Percentiles rank a stretch among this genome's conserved stretches.
Conservation (phyloP, 2,113 vertebrate genomes). For the Zingel zingel region DNA sequence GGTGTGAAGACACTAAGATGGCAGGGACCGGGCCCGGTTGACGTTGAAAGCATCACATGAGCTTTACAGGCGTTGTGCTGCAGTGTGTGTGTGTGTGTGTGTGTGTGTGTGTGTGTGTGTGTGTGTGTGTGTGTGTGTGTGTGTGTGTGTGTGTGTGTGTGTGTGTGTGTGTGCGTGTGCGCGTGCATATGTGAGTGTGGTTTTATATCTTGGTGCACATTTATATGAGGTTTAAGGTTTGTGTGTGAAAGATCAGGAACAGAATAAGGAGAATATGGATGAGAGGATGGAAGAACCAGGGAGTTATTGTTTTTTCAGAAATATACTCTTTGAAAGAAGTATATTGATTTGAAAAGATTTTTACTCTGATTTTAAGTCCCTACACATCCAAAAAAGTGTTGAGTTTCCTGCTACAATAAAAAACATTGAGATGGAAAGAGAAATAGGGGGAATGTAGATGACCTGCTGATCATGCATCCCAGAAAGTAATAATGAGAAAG, state of each 20-base stretch:
- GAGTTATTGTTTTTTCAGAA: not conserved
- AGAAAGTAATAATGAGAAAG: slow-evolving; percentile 17
- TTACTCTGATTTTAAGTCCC: not conserved
- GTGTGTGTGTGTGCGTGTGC: too few species aligned
- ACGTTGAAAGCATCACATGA: slow-evolving; percentile 50
- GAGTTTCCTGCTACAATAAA: slow-evolving; percentile 29
- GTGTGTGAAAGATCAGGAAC: slow-evolving; percentile 17
- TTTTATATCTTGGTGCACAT: slow-evolving; percentile 10
- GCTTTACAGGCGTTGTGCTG: slow-evolving; percentile 36
- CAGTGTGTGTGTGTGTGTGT: not conserved
- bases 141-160: too few species aligned
- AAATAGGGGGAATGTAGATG: not conserved
- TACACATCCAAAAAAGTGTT: slow-evolving; percentile 10
- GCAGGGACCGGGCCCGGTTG: slow-evolving; percentile 64
- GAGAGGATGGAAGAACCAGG: slow-evolving; percentile 16
- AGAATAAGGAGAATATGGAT: slow-evolving; percentile 26
- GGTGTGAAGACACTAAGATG: slow-evolving; percentile 73
- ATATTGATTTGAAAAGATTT: slow-evolving; percentile 30
- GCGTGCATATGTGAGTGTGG: too few species aligned
- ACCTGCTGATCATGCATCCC: slow-evolving; percentile 34
- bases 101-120: not conserved
- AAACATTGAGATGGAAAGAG: slow-evolving; percentile 9
- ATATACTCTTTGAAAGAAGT: slow-evolving; percentile 3
- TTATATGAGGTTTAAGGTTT: slow-evolving; percentile 11
- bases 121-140: too few species aligned